Conservation (phyloP, 2,888 invertebrate species). For the Athripsodes cinereus region DNA sequence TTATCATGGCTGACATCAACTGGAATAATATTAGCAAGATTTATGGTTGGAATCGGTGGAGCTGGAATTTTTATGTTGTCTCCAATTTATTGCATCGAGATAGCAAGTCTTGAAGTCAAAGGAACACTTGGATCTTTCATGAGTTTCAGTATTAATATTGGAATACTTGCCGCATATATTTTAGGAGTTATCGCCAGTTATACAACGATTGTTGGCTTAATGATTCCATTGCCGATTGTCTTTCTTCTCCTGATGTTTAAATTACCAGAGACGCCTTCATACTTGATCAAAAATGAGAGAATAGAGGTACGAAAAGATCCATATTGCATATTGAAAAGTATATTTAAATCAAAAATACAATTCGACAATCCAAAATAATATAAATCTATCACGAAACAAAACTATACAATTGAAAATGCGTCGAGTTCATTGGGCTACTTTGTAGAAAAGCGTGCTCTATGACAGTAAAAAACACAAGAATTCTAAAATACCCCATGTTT, state of each 20-base stretch:
- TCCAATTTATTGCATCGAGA: constrained; percentile 50
- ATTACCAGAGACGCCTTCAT: constrained; percentile 59
- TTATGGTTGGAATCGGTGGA: constrained; percentile 47
- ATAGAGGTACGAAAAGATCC: constrained; percentile 11
- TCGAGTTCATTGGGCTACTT: no score
- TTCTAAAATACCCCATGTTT: no score
- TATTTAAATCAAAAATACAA: no score
- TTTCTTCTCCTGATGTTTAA: constrained; percentile 43
- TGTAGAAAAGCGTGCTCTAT: no score
- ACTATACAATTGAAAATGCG: no score
- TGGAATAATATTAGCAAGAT: constrained; percentile 38
- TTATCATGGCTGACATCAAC: constrained; percentile 16
- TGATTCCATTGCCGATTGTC: constrained; percentile 42
- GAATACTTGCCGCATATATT: constrained; percentile 45
- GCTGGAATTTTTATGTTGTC: constrained; percentile 43
- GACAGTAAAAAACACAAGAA: no score
- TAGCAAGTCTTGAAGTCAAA: constrained; percentile 47
- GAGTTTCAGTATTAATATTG: constrained; percentile 44
- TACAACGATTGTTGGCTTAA: constrained; percentile 44
- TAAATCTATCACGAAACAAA: no score
- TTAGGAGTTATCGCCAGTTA: constrained; percentile 48
- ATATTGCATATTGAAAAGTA: background rate
- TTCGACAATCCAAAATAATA: no score
- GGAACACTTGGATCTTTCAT: constrained; percentile 55
- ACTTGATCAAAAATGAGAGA: constrained; percentile 39